Evolutionary conservation across 1,140 invertebrate genomes (phyloP).

Genomic region (Heliconius melpomene): DNA sequence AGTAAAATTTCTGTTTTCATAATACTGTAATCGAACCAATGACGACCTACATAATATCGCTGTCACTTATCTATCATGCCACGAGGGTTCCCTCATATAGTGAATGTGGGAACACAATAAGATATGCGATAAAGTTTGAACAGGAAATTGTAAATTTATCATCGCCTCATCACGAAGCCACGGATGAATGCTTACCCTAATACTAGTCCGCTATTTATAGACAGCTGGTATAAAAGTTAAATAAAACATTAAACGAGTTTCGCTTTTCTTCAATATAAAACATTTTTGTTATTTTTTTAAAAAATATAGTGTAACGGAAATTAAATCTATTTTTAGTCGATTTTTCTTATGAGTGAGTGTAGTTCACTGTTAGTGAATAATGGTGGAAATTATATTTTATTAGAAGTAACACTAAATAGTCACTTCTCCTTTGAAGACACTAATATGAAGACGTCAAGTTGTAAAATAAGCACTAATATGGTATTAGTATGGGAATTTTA

Average conservation of each 20-base stretch:
- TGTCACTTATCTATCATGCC: neutral
- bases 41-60: neutral
- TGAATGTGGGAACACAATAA: constrained; percentile 5
- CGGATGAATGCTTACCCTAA: constrained; percentile 32
- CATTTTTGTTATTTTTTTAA: no score
- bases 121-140: constrained; percentile 33
- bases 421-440: no score
- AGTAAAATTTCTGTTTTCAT: neutral
- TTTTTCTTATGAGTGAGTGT: no score
- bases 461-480: no score
- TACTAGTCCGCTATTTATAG: constrained; percentile 10
- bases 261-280: no score
- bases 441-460: no score
- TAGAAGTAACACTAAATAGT: no score
- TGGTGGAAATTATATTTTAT: no score
- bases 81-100: neutral
- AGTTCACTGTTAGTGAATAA: no score
- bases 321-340: no score
- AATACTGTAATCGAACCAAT: neutral
- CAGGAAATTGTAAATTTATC: constrained; percentile 52
- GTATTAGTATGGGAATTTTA: no score
- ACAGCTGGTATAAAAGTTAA: constrained; percentile 1
- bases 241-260: neutral
- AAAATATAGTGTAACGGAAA: no score
- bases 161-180: constrained; percentile 27